Percentiles rank a stretch among this genome's conserved stretches.
Conservation (phyloP, 2,113 vertebrate species). For the Machaerirhynchus nigripectus region DNA sequence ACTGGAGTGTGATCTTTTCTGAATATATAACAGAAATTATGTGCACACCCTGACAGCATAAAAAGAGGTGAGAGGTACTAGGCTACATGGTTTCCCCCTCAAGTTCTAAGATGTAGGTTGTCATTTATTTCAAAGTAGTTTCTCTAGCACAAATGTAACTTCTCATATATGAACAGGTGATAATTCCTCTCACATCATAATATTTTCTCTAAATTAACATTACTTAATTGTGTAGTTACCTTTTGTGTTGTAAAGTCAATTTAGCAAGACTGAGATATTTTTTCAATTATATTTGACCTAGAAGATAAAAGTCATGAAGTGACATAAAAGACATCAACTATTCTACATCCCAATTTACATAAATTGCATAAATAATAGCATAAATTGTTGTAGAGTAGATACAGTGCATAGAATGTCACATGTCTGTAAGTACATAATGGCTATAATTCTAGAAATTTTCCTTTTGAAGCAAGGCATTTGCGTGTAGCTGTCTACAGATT, state of each 20-base stretch:
- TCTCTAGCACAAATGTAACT: background rate
- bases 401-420: background rate
- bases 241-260: background rate
- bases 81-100: background rate
- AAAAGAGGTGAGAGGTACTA: background rate
- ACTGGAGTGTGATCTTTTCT: background rate
- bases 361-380: too few species aligned
- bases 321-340: background rate
- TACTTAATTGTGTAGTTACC: background rate
- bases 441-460: background rate
- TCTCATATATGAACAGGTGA: background rate
- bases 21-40: background rate
- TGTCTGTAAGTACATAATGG: background rate
- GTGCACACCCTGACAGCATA: background rate
- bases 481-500: background rate
- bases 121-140: background rate
- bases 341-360: background rate
- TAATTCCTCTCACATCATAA: background rate
- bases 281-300: background rate
- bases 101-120: background rate
- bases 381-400: background rate
- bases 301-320: background rate
- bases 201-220: background rate
- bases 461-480: background rate
- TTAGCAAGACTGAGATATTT: background rate